A percentile compares a stretch with the other conserved stretches of the same genome.
Evolutionary conservation across 2,113 vertebrate species (phyloP).

Genomic region (Tachysurus vachellii): DNA sequence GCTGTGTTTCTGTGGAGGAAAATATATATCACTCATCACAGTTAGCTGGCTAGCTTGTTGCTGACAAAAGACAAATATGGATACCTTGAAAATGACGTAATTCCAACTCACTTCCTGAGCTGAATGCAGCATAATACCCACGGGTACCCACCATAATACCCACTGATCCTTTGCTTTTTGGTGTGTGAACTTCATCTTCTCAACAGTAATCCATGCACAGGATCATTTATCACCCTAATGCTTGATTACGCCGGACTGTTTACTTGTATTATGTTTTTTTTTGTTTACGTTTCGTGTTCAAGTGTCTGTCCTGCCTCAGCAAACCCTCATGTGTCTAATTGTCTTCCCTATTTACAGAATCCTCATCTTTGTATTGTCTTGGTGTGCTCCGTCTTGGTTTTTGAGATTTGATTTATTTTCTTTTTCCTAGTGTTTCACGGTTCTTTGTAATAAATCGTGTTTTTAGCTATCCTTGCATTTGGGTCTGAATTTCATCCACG

Average conservation of each 20-base stretch:
- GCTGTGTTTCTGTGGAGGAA: background rate
- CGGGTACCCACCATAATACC: background rate
- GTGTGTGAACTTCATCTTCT: conserved; percentile 8
- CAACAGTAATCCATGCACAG: background rate
- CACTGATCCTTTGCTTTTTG: background rate
- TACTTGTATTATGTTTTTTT: too few relatives aligned
- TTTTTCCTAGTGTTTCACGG: too few relatives aligned
- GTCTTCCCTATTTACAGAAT: too few relatives aligned
- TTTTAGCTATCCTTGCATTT: too few relatives aligned
- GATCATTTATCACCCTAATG: conserved; percentile 22
- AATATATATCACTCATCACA: background rate
- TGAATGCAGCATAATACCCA: background rate
- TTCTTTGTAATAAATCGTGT: too few relatives aligned
- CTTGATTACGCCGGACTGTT: background rate
- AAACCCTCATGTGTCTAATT: too few relatives aligned
- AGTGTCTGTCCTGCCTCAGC: too few relatives aligned
- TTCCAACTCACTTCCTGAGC: background rate
- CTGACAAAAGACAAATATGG: background rate
- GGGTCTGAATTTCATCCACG: too few relatives aligned
- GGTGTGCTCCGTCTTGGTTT: too few relatives aligned
- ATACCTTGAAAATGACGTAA: background rate
- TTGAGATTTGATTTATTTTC: too few relatives aligned
- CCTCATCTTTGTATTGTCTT: too few relatives aligned
- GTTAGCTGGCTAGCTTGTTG: background rate
- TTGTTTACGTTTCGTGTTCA: too few relatives aligned